Conservation (phyloP, 1,140 invertebrate species). For the Elysia chlorotica region DNA sequence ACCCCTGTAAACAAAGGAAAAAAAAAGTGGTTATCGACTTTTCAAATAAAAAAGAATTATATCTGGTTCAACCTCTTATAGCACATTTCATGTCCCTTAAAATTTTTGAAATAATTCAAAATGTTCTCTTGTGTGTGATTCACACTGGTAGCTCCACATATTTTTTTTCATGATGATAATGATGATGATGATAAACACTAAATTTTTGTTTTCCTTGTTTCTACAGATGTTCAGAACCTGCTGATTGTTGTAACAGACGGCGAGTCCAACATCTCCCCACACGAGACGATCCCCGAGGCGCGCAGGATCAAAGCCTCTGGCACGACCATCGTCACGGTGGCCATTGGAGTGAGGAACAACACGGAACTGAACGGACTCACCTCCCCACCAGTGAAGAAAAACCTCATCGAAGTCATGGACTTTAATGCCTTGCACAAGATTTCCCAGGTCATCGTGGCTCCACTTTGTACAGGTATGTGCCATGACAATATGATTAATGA, state of each 20-base stretch:
- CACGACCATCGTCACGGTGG: slow-evolving; percentile 48
- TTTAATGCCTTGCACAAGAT: slow-evolving; percentile 41
- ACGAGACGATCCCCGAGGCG: slow-evolving; percentile 47
- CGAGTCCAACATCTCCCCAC: slow-evolving; percentile 50
- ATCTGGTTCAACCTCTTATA: too few relatives aligned
- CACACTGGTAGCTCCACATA: too few relatives aligned
- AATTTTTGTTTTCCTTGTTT: too few relatives aligned
- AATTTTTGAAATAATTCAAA: too few relatives aligned
- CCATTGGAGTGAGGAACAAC: slow-evolving; percentile 38
- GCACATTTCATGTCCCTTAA: too few relatives aligned
- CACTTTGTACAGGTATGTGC: slow-evolving; percentile 45
- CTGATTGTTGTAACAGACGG: slow-evolving; percentile 52
- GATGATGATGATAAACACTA: too few relatives aligned
- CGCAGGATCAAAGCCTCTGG: slow-evolving; percentile 38
- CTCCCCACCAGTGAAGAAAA: slow-evolving; percentile 42
- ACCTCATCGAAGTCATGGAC: slow-evolving; percentile 45
- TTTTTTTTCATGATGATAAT: too few relatives aligned
- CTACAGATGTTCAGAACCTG: slow-evolving; percentile 47
- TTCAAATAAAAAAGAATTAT: too few relatives aligned
- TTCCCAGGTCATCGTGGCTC: slow-evolving; percentile 37
- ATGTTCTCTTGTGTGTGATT: too few relatives aligned
- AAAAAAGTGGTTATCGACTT: too few relatives aligned
- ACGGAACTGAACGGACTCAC: slow-evolving; percentile 46
- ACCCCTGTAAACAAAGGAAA: too few relatives aligned
- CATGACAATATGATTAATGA: not conserved